Conservation (phyloP, 1,140 invertebrate genomes). For the Pollicipes pollicipes region DNA sequence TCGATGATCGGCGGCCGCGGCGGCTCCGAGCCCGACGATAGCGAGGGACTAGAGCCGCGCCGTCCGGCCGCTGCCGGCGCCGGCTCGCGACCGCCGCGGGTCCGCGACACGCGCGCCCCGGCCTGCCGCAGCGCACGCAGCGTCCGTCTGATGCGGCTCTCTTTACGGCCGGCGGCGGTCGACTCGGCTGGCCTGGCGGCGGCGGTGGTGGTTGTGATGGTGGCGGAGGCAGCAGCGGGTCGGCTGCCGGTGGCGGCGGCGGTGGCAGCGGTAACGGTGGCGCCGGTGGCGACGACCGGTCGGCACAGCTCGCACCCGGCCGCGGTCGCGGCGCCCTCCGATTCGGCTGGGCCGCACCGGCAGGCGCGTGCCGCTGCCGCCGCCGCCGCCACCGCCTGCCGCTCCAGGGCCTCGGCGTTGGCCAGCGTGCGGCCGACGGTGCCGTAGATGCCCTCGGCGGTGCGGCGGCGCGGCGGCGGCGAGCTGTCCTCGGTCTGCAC, state of each 20-base stretch:
- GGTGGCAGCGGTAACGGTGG: background rate
- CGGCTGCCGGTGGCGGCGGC: too few species aligned
- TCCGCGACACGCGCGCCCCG: too few species aligned
- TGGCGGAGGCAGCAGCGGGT: too few species aligned
- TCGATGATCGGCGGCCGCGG: constrained; percentile 32
- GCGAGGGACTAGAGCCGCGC: constrained; percentile 5
- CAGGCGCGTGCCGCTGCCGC: background rate
- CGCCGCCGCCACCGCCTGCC: background rate
- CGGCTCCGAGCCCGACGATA: background rate
- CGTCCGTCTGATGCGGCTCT: background rate
- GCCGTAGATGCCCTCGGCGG: constrained; percentile 5
- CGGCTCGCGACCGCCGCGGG: background rate
- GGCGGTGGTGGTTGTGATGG: background rate
- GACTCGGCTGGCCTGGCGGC: too few species aligned
- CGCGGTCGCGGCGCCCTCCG: too few species aligned
- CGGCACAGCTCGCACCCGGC: background rate
- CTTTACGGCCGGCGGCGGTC: background rate
- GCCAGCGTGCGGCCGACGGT: constrained; percentile 3
- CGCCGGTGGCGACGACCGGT: too few species aligned
- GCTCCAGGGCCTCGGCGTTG: constrained; percentile 4
- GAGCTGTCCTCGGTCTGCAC: background rate
- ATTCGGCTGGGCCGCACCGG: too few species aligned
- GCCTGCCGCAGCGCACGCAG: background rate
- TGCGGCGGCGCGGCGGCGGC: constrained; percentile 7
- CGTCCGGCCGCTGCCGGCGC: background rate